These are phyloP conservation scores for Drosophila merina DNA, from an alignment of 2,888 invertebrate genomes.

Conservation along the genomic window DNA sequence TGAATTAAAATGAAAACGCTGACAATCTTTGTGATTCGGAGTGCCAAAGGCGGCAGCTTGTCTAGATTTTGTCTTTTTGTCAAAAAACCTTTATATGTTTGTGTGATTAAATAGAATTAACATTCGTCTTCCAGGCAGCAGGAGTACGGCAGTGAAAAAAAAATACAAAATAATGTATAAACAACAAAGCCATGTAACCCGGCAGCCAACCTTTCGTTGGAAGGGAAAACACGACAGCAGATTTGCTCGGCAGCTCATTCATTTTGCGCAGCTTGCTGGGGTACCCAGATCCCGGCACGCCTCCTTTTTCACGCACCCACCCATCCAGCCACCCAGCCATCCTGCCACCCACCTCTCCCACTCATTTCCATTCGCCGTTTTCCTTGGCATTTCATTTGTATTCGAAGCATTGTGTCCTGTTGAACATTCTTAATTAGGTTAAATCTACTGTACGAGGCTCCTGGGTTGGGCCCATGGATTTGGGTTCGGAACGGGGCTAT, in stretches of 20 bases:
- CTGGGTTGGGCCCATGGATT: slow-evolving; percentile 45
- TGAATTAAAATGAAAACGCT: slow-evolving; percentile 80
- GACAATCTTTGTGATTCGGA: slow-evolving; percentile 76
- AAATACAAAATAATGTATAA: neutral
- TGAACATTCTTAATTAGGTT: slow-evolving; percentile 83
- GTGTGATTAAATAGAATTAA: slow-evolving; percentile 76
- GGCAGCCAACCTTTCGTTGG: slow-evolving; percentile 62
- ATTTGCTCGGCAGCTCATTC: slow-evolving; percentile 77
- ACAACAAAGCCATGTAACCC: slow-evolving; percentile 51
- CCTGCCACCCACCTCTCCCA: slow-evolving; percentile 1
- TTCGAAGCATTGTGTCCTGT: slow-evolving; percentile 81
- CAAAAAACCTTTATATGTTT: slow-evolving; percentile 13
- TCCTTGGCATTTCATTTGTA: slow-evolving; percentile 76
- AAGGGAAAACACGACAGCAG: slow-evolving; percentile 73
- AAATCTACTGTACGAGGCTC: slow-evolving; percentile 80
- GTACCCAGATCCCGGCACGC: slow-evolving; percentile 50
- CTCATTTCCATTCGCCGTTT: slow-evolving; percentile 10
- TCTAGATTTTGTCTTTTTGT: neutral
- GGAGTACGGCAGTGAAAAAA: slow-evolving; percentile 9
- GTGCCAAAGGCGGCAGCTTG: slow-evolving; percentile 58
- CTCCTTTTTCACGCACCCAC: slow-evolving; percentile 10
- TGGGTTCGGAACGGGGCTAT: slow-evolving; percentile 16
- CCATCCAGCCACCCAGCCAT: slow-evolving; percentile 2
- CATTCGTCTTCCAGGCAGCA: slow-evolving; percentile 70
- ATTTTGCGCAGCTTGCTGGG: slow-evolving; percentile 67